phyloP scores from a whole-genome alignment of 2,888 invertebrate genomes.

The Thereva nobilitata region DNA sequence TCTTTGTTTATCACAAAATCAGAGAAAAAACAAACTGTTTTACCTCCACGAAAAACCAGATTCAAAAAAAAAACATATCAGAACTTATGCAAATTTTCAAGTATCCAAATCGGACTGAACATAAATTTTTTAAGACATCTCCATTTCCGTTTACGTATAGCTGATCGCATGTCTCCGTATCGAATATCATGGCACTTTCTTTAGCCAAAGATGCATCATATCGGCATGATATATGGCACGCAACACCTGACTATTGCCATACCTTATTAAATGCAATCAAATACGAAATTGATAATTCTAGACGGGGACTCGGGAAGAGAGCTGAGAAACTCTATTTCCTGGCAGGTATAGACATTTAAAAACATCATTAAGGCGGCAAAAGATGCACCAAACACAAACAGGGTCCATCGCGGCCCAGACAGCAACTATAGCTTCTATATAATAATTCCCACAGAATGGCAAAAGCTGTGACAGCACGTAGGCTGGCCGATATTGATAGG shows the following conservation, averaged over 20 bases:
- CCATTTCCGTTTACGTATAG: slow-evolving; percentile 2
- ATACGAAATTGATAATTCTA: slow-evolving; percentile 23
- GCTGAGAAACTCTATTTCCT: background rate
- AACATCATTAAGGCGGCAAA: slow-evolving; percentile 3
- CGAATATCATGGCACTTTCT: slow-evolving; percentile 11
- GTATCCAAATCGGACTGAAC: background rate
- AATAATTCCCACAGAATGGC: slow-evolving; percentile 9
- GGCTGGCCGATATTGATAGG: slow-evolving; percentile 21
- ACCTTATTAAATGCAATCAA: slow-evolving; percentile 25
- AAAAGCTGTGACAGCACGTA: slow-evolving; percentile 17
- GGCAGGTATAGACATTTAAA: background rate
- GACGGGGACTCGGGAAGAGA: background rate
- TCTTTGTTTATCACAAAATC: background rate
- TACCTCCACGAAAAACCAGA: background rate
- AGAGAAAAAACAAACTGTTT: background rate
- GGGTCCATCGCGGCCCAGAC: background rate
- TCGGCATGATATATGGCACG: slow-evolving; percentile 15
- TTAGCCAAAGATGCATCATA: slow-evolving; percentile 1
- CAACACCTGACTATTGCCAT: slow-evolving; percentile 18
- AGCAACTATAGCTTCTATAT: background rate
- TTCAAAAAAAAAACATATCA: background rate
- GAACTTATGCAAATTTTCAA: slow-evolving; percentile 21
- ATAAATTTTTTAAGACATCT: slow-evolving; percentile 18
- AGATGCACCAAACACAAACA: background rate
- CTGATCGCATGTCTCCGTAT: slow-evolving; percentile 14